These are phyloP conservation scores for Sula dactylatra DNA, from an alignment of 2,113 vertebrate genomes.

Conservation along the genomic window DNA sequence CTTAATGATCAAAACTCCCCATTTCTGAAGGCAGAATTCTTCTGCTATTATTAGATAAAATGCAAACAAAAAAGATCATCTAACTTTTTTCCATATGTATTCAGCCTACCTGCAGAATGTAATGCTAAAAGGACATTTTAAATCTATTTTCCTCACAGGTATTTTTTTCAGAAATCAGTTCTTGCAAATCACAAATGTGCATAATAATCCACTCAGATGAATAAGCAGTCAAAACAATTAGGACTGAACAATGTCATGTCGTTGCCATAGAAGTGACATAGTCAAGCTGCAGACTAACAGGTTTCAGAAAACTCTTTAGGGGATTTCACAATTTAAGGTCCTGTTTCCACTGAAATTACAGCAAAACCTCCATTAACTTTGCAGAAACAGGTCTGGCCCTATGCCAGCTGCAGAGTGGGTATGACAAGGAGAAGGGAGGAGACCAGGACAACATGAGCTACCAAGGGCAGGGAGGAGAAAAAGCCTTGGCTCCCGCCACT, in stretches of 20 bases:
- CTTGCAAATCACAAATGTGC: not conserved
- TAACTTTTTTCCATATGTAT: not conserved
- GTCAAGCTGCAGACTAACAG: not conserved
- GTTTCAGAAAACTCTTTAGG: not conserved
- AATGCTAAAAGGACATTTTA: not conserved
- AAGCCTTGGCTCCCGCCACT: not conserved
- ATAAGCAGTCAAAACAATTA: not conserved
- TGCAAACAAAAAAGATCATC: not conserved
- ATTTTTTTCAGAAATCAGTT: slow-evolving; percentile 1
- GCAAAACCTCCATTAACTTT: not conserved
- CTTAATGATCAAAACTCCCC: not conserved
- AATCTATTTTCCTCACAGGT: not conserved
- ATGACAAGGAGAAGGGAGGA: not conserved
- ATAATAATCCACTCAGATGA: not conserved
- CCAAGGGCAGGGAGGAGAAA: not conserved
- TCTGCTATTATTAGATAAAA: not conserved
- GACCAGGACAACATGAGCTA: not conserved
- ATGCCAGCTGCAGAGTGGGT: not conserved
- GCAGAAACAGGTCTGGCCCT: not conserved
- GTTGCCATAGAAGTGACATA: not conserved
- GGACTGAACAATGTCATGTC: not conserved
- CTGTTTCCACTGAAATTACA: not conserved
- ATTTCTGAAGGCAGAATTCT: not conserved
- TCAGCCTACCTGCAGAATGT: not conserved
- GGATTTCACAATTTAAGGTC: not conserved